Evolutionary conservation across 2,888 invertebrate species (phyloP).

Genomic region (Ophonus ardosiacus): DNA sequence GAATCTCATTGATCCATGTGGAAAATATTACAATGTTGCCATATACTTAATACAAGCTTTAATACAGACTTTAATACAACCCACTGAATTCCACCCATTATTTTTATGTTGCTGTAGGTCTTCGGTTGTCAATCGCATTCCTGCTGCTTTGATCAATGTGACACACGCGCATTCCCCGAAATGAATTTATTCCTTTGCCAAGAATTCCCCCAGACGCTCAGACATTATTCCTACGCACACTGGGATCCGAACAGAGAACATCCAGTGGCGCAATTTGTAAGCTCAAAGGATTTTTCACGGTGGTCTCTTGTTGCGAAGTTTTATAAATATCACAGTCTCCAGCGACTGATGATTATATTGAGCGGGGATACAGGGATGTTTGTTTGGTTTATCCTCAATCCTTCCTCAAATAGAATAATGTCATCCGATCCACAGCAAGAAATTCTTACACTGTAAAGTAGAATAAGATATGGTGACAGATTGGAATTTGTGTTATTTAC

Average conservation of each 20-base stretch:
- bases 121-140: conserved; percentile 13
- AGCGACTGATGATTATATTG: conserved; percentile 12
- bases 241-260: neutral
- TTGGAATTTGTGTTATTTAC: too few relatives aligned
- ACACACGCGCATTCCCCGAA: neutral
- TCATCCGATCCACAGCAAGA: neutral
- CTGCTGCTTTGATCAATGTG: conserved; percentile 34
- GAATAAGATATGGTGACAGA: too few relatives aligned
- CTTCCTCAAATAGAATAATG: neutral
- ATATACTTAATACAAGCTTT: too few relatives aligned
- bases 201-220: neutral
- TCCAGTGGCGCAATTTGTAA: conserved; percentile 31
- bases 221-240: conserved; percentile 40
- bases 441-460: too few relatives aligned
- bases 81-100: too few relatives aligned
- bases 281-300: conserved; percentile 45
- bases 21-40: too few relatives aligned
- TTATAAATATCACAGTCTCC: conserved; percentile 28
- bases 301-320: neutral
- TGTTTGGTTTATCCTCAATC: neutral
- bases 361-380: neutral
- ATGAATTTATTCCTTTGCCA: conserved; percentile 20
- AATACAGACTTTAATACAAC: too few relatives aligned
- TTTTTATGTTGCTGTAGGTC: neutral
- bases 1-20: too few relatives aligned